Percentiles rank a stretch among this genome's conserved stretches.
phyloP scores from a whole-genome alignment of 2,888 invertebrate genomes.

The Gibbula magus region DNA sequence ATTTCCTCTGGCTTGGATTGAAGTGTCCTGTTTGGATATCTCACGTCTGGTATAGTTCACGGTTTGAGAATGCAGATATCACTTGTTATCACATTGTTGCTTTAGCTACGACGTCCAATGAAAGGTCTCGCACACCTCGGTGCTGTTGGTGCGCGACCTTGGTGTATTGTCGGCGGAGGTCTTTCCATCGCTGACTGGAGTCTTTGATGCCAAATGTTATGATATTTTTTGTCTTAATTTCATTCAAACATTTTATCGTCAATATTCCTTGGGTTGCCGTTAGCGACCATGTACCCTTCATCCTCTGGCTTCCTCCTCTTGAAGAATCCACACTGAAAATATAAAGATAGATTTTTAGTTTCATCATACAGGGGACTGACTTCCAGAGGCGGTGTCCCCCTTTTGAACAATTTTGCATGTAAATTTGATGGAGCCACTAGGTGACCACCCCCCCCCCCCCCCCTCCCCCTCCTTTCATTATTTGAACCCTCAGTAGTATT shows the following conservation, averaged over 20 bases:
- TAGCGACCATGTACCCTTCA: slow-evolving; percentile 49
- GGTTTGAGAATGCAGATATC: background rate
- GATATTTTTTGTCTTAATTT: background rate
- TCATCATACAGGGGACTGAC: too few relatives aligned
- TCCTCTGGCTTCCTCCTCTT: slow-evolving; percentile 65
- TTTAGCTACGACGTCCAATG: background rate
- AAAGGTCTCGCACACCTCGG: too few relatives aligned
- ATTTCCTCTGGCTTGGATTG: too few relatives aligned
- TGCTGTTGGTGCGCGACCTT: too few relatives aligned
- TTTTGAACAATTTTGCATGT: too few relatives aligned
- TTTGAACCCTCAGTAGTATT: too few relatives aligned
- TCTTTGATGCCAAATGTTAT: background rate
- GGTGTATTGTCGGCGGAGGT: background rate
- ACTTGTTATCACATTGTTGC: slow-evolving; percentile 12
- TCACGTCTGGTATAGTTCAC: too few relatives aligned
- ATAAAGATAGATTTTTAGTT: background rate
- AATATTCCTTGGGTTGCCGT: slow-evolving; percentile 33
- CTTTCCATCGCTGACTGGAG: background rate
- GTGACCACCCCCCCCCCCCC: too few relatives aligned
- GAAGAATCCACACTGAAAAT: slow-evolving; percentile 71
- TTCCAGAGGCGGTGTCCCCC: too few relatives aligned
- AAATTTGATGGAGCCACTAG: too few relatives aligned
- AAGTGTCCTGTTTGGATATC: too few relatives aligned
- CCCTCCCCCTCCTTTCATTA: too few relatives aligned
- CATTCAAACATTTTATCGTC: slow-evolving; percentile 44